These are phyloP conservation scores for Cryptoleucopteryx plumbea DNA, from an alignment of 2,113 vertebrate genomes.

Conservation along the genomic window DNA sequence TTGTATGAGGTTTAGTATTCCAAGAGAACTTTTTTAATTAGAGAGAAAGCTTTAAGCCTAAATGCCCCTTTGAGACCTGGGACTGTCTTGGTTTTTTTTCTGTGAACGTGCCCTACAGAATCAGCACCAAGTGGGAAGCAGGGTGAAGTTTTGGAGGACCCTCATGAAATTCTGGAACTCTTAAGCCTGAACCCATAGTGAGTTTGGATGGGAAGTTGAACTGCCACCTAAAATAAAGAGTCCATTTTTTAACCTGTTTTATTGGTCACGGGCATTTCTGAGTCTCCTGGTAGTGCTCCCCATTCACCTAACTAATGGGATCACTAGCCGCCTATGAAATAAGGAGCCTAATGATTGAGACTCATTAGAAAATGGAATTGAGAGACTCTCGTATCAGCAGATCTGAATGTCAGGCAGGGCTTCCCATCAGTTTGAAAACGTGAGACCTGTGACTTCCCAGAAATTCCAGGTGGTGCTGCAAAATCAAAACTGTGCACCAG, in stretches of 20 bases:
- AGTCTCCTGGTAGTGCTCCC: neutral
- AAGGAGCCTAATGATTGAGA: neutral
- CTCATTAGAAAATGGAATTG: neutral
- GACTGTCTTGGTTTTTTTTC: neutral
- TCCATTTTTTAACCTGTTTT: neutral
- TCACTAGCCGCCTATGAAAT: neutral
- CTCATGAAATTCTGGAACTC: neutral
- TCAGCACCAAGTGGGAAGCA: neutral
- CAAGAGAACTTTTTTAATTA: neutral
- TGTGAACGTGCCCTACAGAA: neutral
- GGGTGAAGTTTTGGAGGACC: neutral
- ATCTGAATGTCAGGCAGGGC: neutral
- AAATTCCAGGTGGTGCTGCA: neutral
- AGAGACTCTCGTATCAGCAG: neutral
- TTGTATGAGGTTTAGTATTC: neutral
- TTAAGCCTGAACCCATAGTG: neutral
- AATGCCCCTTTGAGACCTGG: neutral
- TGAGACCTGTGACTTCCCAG: neutral
- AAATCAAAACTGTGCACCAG: neutral
- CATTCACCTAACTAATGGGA: neutral
- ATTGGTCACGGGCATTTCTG: neutral
- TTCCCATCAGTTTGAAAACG: neutral
- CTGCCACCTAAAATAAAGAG: neutral
- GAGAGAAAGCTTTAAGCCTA: neutral
- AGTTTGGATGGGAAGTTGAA: neutral